These are phyloP conservation scores for Hymenochirus boettgeri DNA, from an alignment of 2,113 vertebrate species.

Conservation along the genomic window DNA sequence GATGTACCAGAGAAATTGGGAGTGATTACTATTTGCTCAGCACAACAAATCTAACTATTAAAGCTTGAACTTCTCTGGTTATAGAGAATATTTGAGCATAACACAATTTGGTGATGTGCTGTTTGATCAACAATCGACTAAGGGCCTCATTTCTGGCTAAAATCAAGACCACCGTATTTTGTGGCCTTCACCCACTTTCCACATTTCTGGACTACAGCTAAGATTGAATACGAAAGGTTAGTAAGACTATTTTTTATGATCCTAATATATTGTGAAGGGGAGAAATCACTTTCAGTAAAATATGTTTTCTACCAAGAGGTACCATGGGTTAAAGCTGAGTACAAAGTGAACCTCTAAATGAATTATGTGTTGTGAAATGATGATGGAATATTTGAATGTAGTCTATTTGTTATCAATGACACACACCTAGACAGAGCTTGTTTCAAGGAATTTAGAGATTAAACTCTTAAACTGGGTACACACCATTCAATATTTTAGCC, in stretches of 20 bases:
- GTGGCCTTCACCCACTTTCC: neutral
- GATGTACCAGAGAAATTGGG: constrained; percentile 15
- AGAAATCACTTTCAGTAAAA: too few relatives aligned
- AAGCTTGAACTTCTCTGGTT: constrained; percentile 5
- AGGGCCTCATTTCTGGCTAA: neutral
- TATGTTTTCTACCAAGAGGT: too few relatives aligned
- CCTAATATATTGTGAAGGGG: too few relatives aligned
- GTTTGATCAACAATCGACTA: constrained; percentile 4
- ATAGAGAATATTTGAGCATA: constrained; percentile 2
- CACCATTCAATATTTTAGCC: too few relatives aligned
- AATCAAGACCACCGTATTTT: constrained; percentile 6
- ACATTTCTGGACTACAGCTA: constrained; percentile 16
- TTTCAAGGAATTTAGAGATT: too few relatives aligned
- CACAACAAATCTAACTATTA: constrained; percentile 17
- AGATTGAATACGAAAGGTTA: constrained; percentile 13
- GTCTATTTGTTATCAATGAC: too few relatives aligned
- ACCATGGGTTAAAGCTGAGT: too few relatives aligned
- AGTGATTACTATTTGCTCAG: constrained; percentile 19
- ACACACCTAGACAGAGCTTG: too few relatives aligned
- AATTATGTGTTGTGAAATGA: too few relatives aligned
- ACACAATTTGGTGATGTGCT: neutral
- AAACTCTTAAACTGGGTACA: too few relatives aligned
- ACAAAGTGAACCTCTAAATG: too few relatives aligned
- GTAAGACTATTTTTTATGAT: neutral
- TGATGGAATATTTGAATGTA: too few relatives aligned